Percentiles rank a stretch among this genome's conserved stretches.
Conservation (phyloP, 2,113 vertebrate species). For the Tachysurus fulvidraco region DNA sequence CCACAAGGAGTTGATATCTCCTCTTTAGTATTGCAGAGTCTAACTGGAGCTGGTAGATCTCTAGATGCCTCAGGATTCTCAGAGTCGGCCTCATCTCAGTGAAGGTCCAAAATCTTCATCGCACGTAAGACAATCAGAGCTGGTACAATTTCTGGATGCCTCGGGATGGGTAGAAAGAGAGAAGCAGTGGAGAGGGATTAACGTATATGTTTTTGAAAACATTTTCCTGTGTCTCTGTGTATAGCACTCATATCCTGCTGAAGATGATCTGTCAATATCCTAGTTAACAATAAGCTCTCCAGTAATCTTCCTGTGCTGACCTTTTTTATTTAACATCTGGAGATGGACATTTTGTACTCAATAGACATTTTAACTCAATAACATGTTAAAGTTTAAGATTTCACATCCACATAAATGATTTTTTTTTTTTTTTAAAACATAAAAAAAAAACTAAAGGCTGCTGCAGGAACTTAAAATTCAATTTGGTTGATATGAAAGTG, state of each 20-base stretch:
- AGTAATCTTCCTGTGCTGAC: not conserved
- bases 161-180: too few relatives aligned
- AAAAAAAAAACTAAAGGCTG: not conserved
- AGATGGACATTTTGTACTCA: not conserved
- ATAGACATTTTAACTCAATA: not conserved
- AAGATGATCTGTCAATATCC: not conserved
- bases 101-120: too few relatives aligned
- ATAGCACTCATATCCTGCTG: not conserved
- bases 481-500: not conserved
- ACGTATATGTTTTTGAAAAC: not conserved
- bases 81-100: too few relatives aligned
- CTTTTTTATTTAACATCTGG: not conserved
- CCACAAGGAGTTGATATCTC: too few relatives aligned
- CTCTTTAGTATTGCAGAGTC: too few relatives aligned
- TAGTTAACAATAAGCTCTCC: conserved; percentile 11
- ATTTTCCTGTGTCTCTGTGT: not conserved
- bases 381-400: too few relatives aligned
- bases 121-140: too few relatives aligned
- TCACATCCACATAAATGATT: not conserved
- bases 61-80: too few relatives aligned
- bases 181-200: too few relatives aligned
- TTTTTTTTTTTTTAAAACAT: too few relatives aligned
- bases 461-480: not conserved
- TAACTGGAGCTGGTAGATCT: too few relatives aligned
- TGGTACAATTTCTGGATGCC: too few relatives aligned